Conservation (phyloP, 2,888 invertebrate genomes). For the Sclerodermus sp. region DNA sequence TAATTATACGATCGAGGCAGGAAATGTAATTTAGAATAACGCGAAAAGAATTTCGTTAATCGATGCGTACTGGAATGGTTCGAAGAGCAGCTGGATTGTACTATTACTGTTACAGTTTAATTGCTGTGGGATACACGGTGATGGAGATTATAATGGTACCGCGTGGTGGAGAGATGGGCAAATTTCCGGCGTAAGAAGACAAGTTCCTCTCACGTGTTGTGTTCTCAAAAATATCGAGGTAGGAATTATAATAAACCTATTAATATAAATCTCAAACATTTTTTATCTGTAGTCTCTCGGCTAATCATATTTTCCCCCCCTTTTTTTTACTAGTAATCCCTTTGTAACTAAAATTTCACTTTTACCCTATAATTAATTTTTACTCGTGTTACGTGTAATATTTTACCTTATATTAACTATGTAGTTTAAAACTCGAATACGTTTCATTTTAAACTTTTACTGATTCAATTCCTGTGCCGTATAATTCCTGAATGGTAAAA, state of each 20-base stretch:
- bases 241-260: conserved; percentile 6
- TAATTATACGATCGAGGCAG: not conserved
- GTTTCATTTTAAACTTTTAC: no score
- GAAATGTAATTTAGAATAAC: not conserved
- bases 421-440: no score
- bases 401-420: no score
- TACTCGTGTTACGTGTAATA: no score
- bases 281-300: no score
- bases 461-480: no score
- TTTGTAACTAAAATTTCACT: no score
- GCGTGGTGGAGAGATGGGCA: conserved; percentile 55
- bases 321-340: no score
- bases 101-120: conserved; percentile 50
- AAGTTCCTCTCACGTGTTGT: conserved; percentile 55
- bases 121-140: conserved; percentile 57
- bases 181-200: conserved; percentile 41
- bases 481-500: no score
- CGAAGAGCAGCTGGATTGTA: conserved; percentile 21
- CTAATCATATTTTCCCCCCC: no score
- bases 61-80: conserved; percentile 10
- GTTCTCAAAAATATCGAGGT: conserved; percentile 50
- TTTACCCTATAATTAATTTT: no score
- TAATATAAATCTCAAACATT: no score
- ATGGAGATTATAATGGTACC: conserved; percentile 55
- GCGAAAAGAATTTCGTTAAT: not conserved